Evolutionary conservation across 2,888 invertebrate species (phyloP).

Genomic region (Mellilla xanthometata): DNA sequence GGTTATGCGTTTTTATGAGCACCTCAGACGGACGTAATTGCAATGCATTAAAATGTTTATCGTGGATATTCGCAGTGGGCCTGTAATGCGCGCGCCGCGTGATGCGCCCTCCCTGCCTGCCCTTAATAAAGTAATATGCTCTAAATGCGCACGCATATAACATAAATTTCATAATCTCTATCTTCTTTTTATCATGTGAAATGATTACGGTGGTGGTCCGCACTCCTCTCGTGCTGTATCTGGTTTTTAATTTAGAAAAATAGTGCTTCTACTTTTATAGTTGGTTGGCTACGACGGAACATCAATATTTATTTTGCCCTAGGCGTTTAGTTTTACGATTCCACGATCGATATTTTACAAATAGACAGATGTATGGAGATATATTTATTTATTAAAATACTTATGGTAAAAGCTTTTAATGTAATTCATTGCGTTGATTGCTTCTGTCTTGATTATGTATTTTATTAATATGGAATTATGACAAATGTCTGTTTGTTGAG

Average conservation of each 20-base stretch:
- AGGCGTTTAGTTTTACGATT: constrained; percentile 52
- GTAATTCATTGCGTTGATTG: constrained; percentile 36
- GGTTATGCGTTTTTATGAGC: constrained; percentile 63
- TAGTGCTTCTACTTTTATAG: constrained; percentile 55
- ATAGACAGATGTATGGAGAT: constrained; percentile 23
- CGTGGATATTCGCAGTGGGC: constrained; percentile 55
- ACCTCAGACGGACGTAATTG: constrained; percentile 71
- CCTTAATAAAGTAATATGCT: constrained; percentile 80
- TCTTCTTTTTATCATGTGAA: constrained; percentile 75
- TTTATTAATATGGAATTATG: constrained; percentile 22
- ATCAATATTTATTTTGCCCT: constrained; percentile 64
- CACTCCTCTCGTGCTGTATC: constrained; percentile 60
- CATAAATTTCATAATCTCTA: constrained; percentile 71
- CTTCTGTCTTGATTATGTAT: constrained; percentile 35
- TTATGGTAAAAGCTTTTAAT: constrained; percentile 22
- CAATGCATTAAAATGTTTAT: constrained; percentile 73
- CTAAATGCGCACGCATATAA: constrained; percentile 79
- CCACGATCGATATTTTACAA: constrained; percentile 15
- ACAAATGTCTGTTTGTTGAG: constrained; percentile 16
- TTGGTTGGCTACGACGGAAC: constrained; percentile 50
- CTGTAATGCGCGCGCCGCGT: constrained; percentile 55
- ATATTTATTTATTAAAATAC: constrained; percentile 12
- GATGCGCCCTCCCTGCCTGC: constrained; percentile 67
- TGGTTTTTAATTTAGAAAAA: constrained; percentile 73
- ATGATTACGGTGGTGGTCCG: constrained; percentile 77